Evolutionary conservation across 2,888 invertebrate species (phyloP).

Genomic region (Sesia apiformis): DNA sequence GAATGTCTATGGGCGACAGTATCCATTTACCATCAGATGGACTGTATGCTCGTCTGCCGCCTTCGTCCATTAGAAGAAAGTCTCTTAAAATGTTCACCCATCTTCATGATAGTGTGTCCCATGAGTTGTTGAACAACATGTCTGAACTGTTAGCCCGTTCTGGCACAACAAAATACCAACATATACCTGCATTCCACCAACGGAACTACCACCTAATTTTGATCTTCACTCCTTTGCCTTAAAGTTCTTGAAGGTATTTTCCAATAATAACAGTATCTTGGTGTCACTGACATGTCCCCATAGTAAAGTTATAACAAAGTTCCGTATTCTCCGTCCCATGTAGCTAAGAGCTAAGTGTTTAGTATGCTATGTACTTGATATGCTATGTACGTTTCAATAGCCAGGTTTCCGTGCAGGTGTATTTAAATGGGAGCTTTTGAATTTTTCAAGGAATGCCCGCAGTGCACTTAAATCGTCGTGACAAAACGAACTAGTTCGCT

Average conservation of each 20-base stretch:
- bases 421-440: no score
- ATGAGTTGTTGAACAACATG: neutral
- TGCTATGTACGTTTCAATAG: no score
- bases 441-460: no score
- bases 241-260: neutral
- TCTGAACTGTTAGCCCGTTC: neutral
- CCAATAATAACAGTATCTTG: neutral
- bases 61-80: no score
- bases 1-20: no score
- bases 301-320: neutral
- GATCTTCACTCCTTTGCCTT: neutral
- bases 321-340: neutral
- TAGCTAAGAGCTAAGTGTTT: neutral
- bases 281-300: neutral
- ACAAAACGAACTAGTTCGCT: no score
- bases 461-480: no score
- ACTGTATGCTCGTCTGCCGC: no score
- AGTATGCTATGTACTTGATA: neutral
- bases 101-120: neutral
- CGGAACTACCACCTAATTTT: neutral
- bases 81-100: neutral
- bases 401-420: no score
- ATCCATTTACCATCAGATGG: no score
- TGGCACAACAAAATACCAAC: neutral
- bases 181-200: neutral